phyloP scores from a whole-genome alignment of 2,113 vertebrate genomes.

The Gallinago paraguaiae region DNA sequence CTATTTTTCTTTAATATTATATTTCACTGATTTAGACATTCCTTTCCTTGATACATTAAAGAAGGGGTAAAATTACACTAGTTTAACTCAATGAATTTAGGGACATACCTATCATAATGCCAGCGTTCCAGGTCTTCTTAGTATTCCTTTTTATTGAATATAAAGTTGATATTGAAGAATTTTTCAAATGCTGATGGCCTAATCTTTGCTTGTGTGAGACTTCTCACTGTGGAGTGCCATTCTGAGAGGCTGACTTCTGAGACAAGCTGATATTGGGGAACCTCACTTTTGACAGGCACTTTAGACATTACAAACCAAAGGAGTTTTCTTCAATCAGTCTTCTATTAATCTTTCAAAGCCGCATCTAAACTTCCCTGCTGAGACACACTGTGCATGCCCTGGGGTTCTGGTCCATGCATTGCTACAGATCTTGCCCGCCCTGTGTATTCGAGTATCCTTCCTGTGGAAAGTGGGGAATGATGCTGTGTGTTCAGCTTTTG shows the following conservation, averaged over 20 bases:
- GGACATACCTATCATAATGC: background rate
- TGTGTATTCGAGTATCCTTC: background rate
- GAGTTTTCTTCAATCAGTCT: background rate
- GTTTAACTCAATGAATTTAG: background rate
- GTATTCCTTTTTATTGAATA: background rate
- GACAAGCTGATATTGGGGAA: background rate
- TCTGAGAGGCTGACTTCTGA: background rate
- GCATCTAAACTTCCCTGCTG: background rate
- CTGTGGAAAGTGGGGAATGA: background rate
- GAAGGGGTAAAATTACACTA: background rate
- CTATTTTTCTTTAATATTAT: constrained; percentile 49
- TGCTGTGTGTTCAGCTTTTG: background rate
- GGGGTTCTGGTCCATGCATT: background rate
- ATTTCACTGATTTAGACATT: constrained; percentile 45
- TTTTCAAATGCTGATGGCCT: background rate
- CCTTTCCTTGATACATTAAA: background rate
- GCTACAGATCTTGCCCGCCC: background rate
- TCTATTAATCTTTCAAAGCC: background rate
- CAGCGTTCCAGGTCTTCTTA: background rate
- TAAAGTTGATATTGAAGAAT: background rate
- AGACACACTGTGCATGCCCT: background rate
- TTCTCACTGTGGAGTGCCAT: background rate
- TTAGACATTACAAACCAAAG: background rate
- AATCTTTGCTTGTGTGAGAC: background rate
- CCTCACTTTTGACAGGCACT: background rate